phyloP scores from a whole-genome alignment of 2,888 invertebrate species.

The Xestoiulus laeticollis region DNA sequence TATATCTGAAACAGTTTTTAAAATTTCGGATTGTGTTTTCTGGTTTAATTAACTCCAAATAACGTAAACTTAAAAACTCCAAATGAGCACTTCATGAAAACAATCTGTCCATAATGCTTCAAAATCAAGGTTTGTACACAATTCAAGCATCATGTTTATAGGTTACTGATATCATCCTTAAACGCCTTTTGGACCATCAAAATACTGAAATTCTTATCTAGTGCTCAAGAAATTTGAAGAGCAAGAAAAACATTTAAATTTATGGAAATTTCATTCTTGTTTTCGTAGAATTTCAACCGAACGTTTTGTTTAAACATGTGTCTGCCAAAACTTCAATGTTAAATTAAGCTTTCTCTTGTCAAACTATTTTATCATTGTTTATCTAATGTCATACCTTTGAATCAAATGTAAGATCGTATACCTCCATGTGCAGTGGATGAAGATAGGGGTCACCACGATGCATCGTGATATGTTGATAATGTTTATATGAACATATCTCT shows the following conservation, averaged over 20 bases:
- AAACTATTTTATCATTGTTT: background rate
- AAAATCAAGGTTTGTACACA: no score
- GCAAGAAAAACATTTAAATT: background rate
- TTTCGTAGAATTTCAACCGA: background rate
- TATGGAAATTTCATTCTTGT: background rate
- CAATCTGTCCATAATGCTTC: no score
- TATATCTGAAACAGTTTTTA: no score
- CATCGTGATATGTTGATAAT: background rate
- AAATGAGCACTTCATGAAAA: no score
- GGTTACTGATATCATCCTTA: no score
- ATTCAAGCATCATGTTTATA: no score
- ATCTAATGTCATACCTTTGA: background rate
- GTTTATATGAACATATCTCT: conserved; percentile 5
- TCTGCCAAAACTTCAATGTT: background rate
- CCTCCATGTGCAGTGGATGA: background rate
- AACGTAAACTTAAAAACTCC: no score
- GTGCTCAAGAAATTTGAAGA: no score
- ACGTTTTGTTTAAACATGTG: background rate
- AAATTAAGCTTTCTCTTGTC: background rate
- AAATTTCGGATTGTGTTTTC: no score
- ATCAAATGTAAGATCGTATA: conserved; percentile 1
- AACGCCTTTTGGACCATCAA: no score
- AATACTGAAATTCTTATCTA: no score
- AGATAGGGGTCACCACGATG: conserved; percentile 18
- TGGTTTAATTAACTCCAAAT: no score